phyloP scores from a whole-genome alignment of 2,888 invertebrate genomes.

The Diaperis boleti region DNA sequence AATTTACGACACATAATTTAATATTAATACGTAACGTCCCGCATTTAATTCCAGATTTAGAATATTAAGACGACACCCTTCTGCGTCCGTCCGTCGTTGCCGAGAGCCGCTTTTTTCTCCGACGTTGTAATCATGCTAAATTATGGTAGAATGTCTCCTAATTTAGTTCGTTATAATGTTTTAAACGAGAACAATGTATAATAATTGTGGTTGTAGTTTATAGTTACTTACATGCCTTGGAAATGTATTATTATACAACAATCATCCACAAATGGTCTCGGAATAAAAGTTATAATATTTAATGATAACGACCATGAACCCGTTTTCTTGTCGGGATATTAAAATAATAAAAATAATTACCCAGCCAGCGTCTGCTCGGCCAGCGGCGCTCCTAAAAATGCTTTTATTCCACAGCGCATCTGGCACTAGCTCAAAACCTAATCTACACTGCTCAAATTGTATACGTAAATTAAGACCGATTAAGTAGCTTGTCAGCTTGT shows the following conservation, averaged over 20 bases:
- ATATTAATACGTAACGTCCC: conserved; percentile 49
- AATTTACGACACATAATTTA: conserved; percentile 57
- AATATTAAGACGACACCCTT: conserved; percentile 17
- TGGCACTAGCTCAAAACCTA: too few relatives aligned
- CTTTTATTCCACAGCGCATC: conserved; percentile 43
- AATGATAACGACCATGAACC: conserved; percentile 68
- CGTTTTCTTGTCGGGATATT: conserved; percentile 65
- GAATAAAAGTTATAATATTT: conserved; percentile 68
- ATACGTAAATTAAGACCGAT: too few relatives aligned
- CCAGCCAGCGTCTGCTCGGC: conserved; percentile 48
- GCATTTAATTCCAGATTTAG: conserved; percentile 35
- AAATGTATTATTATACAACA: conserved; percentile 65
- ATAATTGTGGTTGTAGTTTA: conserved; percentile 55
- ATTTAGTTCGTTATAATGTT: conserved; percentile 36
- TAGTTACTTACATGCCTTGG: conserved; percentile 61
- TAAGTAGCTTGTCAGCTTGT: too few relatives aligned
- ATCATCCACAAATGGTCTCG: conserved; percentile 64
- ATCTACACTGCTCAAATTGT: too few relatives aligned
- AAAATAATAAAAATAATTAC: conserved; percentile 67
- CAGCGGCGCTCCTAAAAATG: conserved; percentile 52
- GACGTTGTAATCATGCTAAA: conserved; percentile 16
- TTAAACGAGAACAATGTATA: conserved; percentile 54
- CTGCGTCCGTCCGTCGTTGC: conserved; percentile 5
- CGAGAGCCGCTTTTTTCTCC: conserved; percentile 8
- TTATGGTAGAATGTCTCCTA: conserved; percentile 31